These are phyloP conservation scores for Aspidiotus destructor DNA, from an alignment of 2,888 invertebrate genomes.

Conservation along the genomic window DNA sequence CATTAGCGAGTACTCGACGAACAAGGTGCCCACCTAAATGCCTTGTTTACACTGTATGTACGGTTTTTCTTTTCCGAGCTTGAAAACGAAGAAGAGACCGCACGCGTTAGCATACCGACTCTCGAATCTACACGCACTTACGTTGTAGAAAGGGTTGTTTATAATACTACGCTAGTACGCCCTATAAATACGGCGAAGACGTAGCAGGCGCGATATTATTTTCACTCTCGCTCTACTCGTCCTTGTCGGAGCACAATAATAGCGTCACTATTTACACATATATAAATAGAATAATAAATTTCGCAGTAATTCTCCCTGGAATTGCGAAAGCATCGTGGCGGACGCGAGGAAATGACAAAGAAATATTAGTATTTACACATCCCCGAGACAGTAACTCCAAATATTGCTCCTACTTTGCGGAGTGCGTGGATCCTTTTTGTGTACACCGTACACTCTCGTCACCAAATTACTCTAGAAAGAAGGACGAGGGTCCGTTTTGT, in stretches of 20 bases:
- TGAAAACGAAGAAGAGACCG: no score
- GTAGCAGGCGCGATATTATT: neutral
- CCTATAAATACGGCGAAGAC: neutral
- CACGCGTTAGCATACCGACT: neutral
- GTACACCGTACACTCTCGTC: no score
- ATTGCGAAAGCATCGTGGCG: neutral
- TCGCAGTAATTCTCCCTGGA: neutral
- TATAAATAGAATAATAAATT: constrained; percentile 18
- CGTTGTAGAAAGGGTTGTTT: constrained; percentile 2
- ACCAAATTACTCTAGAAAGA: no score
- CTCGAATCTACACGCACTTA: neutral
- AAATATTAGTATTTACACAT: constrained; percentile 13
- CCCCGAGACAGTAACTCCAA: constrained; percentile 6
- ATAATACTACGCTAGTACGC: neutral
- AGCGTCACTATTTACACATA: neutral
- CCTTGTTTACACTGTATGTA: no score
- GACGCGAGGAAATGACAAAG: constrained; percentile 13
- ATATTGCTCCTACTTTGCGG: neutral
- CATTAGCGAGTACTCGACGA: no score
- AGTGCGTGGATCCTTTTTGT: neutral
- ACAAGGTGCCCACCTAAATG: no score
- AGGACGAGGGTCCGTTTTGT: no score
- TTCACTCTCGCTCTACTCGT: neutral
- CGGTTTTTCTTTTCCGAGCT: no score
- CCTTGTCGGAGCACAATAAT: neutral